Conservation (phyloP, 2,113 vertebrate genomes). For the Saguinus midas region DNA sequence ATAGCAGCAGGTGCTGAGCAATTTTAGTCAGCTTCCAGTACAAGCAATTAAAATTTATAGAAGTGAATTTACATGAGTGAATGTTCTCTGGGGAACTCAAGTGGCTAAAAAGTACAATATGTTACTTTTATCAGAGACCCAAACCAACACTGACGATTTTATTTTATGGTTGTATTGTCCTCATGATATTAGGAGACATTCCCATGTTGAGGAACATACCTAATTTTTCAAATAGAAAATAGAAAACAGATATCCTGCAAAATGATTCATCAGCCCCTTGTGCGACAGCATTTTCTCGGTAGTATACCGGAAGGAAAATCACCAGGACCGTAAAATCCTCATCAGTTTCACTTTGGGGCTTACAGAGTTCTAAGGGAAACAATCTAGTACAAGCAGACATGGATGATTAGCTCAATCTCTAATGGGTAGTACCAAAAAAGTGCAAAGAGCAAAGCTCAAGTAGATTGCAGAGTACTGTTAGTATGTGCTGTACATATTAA, state of each 20-base stretch:
- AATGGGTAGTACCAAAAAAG: not conserved
- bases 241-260: constrained; percentile 13
- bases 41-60: constrained; percentile 38
- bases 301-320: constrained; percentile 61
- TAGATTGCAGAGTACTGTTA: not conserved
- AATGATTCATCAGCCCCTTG: constrained; percentile 22
- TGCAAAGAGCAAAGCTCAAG: not conserved
- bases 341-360: constrained; percentile 55
- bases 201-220: not conserved
- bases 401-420: constrained; percentile 28
- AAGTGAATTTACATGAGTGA: constrained; percentile 43
- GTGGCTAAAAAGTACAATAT: not conserved
- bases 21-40: constrained; percentile 12
- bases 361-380: constrained; percentile 35
- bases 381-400: constrained; percentile 24
- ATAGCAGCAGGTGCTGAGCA: not conserved
- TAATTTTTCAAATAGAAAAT: constrained; percentile 33
- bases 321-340: constrained; percentile 53
- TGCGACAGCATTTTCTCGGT: not conserved
- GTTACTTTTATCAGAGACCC: not conserved
- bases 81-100: not conserved
- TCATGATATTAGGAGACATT: not conserved
- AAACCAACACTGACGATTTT: not conserved
- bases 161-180: not conserved
- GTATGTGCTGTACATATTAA: not conserved